These are phyloP conservation scores for Tetramorium parvispinum DNA, from an alignment of 1,140 invertebrate genomes.

Conservation along the genomic window DNA sequence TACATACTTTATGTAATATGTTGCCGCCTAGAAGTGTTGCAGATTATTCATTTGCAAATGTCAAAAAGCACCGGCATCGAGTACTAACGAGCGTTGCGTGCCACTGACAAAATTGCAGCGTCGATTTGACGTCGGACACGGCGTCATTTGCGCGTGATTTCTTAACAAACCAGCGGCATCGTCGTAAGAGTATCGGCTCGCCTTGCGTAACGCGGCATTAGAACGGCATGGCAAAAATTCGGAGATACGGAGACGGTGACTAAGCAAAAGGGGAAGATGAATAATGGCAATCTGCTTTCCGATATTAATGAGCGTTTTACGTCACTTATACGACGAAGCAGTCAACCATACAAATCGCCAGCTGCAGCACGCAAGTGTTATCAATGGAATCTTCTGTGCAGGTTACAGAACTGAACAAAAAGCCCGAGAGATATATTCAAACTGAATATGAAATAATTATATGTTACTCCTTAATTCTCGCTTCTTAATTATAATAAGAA, in stretches of 20 bases:
- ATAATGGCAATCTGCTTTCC: slow-evolving; percentile 42
- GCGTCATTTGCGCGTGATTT: slow-evolving; percentile 44
- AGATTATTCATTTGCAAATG: slow-evolving; percentile 51
- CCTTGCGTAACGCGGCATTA: slow-evolving; percentile 42
- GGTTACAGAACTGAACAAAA: background rate
- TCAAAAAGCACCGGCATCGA: slow-evolving; percentile 29
- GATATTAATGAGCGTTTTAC: slow-evolving; percentile 52
- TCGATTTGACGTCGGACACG: slow-evolving; percentile 31
- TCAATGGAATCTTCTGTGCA: background rate
- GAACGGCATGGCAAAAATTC: slow-evolving; percentile 45
- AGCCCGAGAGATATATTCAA: slow-evolving; percentile 6
- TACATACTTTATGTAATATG: slow-evolving; percentile 8
- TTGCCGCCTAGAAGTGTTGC: background rate
- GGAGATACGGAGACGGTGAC: slow-evolving; percentile 40
- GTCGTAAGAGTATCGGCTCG: slow-evolving; percentile 17
- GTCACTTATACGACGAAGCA: slow-evolving; percentile 9
- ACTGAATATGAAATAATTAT: background rate
- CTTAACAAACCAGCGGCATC: slow-evolving; percentile 24
- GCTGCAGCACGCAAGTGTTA: background rate
- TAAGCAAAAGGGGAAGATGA: slow-evolving; percentile 33
- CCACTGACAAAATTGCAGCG: slow-evolving; percentile 34
- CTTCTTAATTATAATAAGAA: background rate
- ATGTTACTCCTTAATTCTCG: background rate
- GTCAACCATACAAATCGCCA: background rate
- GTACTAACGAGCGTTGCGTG: slow-evolving; percentile 48